These are phyloP conservation scores for Polyploca ridens DNA, from an alignment of 2,888 invertebrate genomes.

Conservation along the genomic window DNA sequence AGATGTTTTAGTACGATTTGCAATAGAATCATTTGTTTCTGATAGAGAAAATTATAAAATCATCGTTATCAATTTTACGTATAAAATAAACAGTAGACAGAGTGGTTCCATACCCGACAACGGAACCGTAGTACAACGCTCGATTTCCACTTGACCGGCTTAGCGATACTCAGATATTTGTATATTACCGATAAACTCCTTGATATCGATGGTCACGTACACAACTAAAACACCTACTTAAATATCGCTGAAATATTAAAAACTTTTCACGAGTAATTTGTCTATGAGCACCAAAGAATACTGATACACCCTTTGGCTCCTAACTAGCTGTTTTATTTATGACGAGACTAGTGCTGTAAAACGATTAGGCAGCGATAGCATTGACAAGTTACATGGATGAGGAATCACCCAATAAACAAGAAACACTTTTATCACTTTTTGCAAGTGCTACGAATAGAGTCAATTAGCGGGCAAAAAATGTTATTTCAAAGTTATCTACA, in stretches of 20 bases:
- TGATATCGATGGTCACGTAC: conserved; percentile 39
- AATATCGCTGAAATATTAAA: not conserved
- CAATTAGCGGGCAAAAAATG: conserved; percentile 22
- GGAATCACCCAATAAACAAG: conserved; percentile 34
- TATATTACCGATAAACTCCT: conserved; percentile 42
- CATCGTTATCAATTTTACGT: not conserved
- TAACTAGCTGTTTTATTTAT: conserved; percentile 16
- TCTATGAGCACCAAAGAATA: conserved; percentile 14
- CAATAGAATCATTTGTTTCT: too few relatives aligned
- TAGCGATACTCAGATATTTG: conserved; percentile 26
- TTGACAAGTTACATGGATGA: conserved; percentile 44
- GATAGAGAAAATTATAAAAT: not conserved
- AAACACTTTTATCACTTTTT: conserved; percentile 35
- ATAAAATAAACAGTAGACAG: not conserved
- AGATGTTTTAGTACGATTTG: too few relatives aligned
- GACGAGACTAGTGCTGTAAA: conserved; percentile 17
- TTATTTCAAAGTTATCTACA: conserved; percentile 28
- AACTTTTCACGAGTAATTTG: conserved; percentile 10
- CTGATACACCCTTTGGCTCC: conserved; percentile 7
- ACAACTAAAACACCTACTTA: conserved; percentile 17
- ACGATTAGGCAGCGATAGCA: conserved; percentile 34
- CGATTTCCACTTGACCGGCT: conserved; percentile 24
- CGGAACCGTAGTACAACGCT: not conserved
- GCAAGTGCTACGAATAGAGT: conserved; percentile 25
- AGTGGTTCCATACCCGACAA: not conserved